A percentile compares a stretch with the other conserved stretches of the same genome.
Evolutionary conservation across 2,113 vertebrate species (phyloP).

Genomic region (Cinclus mexicanus): DNA sequence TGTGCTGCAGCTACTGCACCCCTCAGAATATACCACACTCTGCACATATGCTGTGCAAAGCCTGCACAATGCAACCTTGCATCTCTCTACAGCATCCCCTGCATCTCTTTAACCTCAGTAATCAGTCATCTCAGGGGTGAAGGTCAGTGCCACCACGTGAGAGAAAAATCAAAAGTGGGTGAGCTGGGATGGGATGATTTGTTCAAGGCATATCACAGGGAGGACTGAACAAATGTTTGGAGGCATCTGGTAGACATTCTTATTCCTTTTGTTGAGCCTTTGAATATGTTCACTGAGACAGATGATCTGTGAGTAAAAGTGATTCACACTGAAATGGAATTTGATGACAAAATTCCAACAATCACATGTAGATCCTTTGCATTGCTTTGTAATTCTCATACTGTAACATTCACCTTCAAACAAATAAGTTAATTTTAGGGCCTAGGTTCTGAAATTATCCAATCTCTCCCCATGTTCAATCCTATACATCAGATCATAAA

Average conservation of each 20-base stretch:
- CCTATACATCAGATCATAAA: neutral
- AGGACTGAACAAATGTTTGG: neutral
- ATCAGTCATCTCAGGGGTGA: neutral
- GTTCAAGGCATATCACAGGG: neutral
- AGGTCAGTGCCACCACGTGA: neutral
- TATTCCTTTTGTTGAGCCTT: neutral
- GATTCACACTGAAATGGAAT: neutral
- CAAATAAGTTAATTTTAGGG: neutral
- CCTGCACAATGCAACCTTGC: neutral
- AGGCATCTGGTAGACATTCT: neutral
- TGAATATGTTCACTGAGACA: neutral
- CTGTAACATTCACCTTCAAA: neutral
- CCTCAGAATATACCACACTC: neutral
- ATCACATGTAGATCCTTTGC: neutral
- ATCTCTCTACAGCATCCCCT: neutral
- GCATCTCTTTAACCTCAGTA: neutral
- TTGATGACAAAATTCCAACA: neutral
- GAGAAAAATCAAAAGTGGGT: neutral
- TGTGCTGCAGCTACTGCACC: neutral
- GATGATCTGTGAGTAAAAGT: slow-evolving; percentile 31
- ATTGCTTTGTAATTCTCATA: neutral
- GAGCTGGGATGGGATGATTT: neutral
- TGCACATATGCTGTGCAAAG: neutral
- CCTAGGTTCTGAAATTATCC: neutral
- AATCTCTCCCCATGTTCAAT: neutral